Conservation (phyloP, 2,797 vertebrate genomes). For the Phrynocephalus forsythii region DNA sequence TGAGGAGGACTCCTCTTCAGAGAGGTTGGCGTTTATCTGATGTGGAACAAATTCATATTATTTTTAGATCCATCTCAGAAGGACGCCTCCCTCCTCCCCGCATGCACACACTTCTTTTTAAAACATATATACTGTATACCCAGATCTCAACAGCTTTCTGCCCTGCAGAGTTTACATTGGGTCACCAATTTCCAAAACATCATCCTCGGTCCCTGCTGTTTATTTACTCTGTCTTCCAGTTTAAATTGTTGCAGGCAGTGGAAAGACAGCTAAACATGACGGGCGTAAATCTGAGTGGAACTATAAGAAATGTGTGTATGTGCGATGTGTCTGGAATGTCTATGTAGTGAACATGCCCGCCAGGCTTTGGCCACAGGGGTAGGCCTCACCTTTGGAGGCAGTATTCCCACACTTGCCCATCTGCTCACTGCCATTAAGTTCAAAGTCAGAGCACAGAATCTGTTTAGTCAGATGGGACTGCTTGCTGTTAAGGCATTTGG, state of each 20-base stretch:
- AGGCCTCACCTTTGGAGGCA: background rate
- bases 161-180: conserved; percentile 25
- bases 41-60: conserved; percentile 49
- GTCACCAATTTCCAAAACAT: conserved; percentile 23
- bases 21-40: conserved; percentile 33
- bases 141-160: background rate
- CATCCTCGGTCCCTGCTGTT: conserved; percentile 21
- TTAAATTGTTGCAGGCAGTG: conserved; percentile 16
- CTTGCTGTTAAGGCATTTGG: conserved; percentile 40
- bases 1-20: conserved; percentile 53
- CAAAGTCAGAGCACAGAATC: conserved; percentile 66
- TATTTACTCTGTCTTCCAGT: conserved; percentile 54
- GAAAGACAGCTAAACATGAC: conserved; percentile 23
- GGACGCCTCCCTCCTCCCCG: conserved; percentile 2
- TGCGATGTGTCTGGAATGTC: background rate
- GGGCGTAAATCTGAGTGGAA: background rate
- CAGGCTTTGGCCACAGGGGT: background rate
- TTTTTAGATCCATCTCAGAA: conserved; percentile 47
- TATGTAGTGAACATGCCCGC: accelerated
- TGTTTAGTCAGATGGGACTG: conserved; percentile 70
- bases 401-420: conserved; percentile 55
- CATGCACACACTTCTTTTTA: conserved; percentile 31
- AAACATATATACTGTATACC: background rate
- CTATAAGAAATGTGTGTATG: background rate
- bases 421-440: conserved; percentile 67